phyloP scores from a whole-genome alignment of 1,140 invertebrate genomes.

The Ips typographus region DNA sequence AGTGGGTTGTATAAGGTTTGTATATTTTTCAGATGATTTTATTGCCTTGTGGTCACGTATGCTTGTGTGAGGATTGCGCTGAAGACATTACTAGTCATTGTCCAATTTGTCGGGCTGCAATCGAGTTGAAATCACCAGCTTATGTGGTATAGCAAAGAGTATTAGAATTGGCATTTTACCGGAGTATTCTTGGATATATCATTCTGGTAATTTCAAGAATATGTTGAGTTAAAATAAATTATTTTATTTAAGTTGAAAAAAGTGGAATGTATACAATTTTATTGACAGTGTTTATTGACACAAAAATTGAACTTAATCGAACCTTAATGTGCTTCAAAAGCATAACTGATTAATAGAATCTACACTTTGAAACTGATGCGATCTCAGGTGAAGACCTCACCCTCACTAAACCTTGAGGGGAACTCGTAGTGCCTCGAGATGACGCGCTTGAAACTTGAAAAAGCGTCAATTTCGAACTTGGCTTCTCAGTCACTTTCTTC shows the following conservation, averaged over 20 bases:
- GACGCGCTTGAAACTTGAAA: conserved; percentile 37
- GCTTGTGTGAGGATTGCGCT: conserved; percentile 79
- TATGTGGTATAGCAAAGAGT: conserved; percentile 61
- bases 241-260: too few species aligned
- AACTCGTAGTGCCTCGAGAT: conserved; percentile 15
- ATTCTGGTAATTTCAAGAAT: too few species aligned
- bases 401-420: conserved; percentile 19
- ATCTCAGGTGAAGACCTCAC: conserved; percentile 36
- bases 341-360: neutral
- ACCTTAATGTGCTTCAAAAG: neutral
- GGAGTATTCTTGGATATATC: too few species aligned
- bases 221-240: too few species aligned
- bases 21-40: conserved; percentile 65
- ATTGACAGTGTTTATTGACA: neutral
- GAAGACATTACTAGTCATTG: conserved; percentile 66
- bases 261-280: too few species aligned
- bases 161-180: neutral
- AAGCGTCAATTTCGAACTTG: conserved; percentile 31
- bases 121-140: conserved; percentile 66
- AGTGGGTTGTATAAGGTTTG: neutral
- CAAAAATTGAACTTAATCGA: conserved; percentile 1
- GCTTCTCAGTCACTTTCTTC: conserved; percentile 27
- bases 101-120: conserved; percentile 70
- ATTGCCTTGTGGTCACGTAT: conserved; percentile 80
- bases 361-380: neutral